phyloP scores from a whole-genome alignment of 1,140 invertebrate species.

The Bombyx mandarina region DNA sequence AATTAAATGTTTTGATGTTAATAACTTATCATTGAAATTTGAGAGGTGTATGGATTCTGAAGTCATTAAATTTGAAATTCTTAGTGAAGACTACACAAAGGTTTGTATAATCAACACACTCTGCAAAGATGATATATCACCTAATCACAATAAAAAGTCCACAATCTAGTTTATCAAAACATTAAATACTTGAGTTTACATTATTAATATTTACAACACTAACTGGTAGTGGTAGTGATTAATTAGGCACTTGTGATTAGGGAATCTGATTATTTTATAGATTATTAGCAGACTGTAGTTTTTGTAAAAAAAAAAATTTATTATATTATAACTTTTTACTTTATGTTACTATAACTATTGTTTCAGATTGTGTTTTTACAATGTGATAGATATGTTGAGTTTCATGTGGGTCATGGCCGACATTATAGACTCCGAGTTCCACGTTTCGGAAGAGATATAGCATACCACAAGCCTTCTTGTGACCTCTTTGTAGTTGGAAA shows the following conservation, averaged over 20 bases:
- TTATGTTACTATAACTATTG: not conserved
- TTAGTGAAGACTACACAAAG: constrained; percentile 92
- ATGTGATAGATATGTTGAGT: constrained; percentile 93
- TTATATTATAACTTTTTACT: too few relatives aligned
- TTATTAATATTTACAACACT: too few relatives aligned
- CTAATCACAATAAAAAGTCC: too few relatives aligned
- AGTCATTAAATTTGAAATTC: constrained; percentile 87
- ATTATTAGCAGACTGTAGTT: too few relatives aligned
- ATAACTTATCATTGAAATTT: constrained; percentile 97
- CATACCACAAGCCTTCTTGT: constrained; percentile 91
- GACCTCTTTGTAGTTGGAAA: constrained; percentile 94
- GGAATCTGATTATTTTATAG: too few relatives aligned
- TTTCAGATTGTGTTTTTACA: constrained; percentile 84
- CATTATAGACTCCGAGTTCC: constrained; percentile 95
- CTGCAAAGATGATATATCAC: too few relatives aligned
- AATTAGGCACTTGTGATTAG: too few relatives aligned
- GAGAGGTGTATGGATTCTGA: constrained; percentile 98
- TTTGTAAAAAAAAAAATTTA: too few relatives aligned
- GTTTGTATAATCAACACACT: constrained; percentile 48
- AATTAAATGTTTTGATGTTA: constrained; percentile 96
- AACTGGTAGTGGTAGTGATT: too few relatives aligned
- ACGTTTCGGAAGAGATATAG: constrained; percentile 94
- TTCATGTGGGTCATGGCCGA: constrained; percentile 93
- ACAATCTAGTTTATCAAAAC: too few relatives aligned
- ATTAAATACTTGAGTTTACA: too few relatives aligned